phyloP scores from a whole-genome alignment of 2,113 vertebrate species.

The Theristicus caerulescens region DNA sequence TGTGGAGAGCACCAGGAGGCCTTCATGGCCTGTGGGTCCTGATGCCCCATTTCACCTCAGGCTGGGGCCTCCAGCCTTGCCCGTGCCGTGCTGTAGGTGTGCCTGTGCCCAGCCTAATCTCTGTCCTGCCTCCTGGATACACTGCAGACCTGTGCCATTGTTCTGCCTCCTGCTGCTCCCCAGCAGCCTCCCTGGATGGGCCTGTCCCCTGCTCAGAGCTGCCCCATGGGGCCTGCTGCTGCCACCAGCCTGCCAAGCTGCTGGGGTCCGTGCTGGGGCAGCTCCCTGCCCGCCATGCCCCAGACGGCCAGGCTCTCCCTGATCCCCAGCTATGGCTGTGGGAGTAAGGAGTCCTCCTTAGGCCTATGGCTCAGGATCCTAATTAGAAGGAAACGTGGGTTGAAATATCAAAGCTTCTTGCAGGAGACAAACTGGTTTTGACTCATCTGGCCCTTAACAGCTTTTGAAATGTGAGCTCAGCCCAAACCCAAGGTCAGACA shows the following conservation, averaged over 20 bases:
- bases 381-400: not conserved
- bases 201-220: not conserved
- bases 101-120: not conserved
- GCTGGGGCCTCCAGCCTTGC: not conserved
- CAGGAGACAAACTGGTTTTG: not conserved
- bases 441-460: not conserved
- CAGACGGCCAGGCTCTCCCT: not conserved
- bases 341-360: not conserved
- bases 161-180: not conserved
- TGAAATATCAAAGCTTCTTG: not conserved
- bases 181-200: not conserved
- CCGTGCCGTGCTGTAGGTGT: rapidly evolving
- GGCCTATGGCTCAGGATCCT: not conserved
- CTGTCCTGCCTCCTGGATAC: not conserved
- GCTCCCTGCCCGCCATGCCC: not conserved
- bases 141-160: rapidly evolving
- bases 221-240: not conserved
- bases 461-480: not conserved
- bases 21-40: not conserved
- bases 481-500: not conserved
- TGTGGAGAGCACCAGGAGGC: not conserved
- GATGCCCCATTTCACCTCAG: not conserved
- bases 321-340: not conserved
- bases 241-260: not conserved
- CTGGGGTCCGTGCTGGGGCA: not conserved